phyloP scores from a whole-genome alignment of 1,140 invertebrate species.

The Sarcophaga bullata region DNA sequence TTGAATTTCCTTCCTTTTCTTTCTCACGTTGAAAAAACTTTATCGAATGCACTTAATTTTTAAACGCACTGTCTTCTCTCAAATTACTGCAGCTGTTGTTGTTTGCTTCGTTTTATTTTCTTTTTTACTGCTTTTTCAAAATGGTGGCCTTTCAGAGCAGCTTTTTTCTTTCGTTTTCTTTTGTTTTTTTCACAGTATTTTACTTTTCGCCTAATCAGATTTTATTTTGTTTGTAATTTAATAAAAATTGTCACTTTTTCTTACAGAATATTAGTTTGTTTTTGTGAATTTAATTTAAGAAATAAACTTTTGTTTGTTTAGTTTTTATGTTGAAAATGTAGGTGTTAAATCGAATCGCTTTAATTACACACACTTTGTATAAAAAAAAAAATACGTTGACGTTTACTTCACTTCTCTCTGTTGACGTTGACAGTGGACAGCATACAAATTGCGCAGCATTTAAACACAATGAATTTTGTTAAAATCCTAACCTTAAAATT shows the following conservation, averaged over 20 bases:
- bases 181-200: background rate
- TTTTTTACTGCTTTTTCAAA: constrained; percentile 25
- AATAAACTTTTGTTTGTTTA: no score
- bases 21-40: background rate
- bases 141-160: constrained; percentile 21
- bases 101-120: constrained; percentile 14
- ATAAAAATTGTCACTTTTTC: constrained; percentile 2
- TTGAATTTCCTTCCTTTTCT: background rate
- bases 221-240: background rate
- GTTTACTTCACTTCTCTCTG: constrained; percentile 33
- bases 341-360: background rate
- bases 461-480: background rate
- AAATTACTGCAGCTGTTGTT: constrained; percentile 31
- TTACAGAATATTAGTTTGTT: background rate
- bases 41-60: constrained; percentile 4
- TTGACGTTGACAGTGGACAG: background rate
- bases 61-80: background rate
- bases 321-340: no score
- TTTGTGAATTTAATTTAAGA: no score
- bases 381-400: constrained; percentile 31
- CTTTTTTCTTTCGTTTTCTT: background rate
- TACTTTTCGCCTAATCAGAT: no score
- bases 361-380: background rate
- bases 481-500: background rate
- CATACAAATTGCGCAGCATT: constrained; percentile 41